These are phyloP conservation scores for Copidosoma aretas DNA, from an alignment of 2,888 invertebrate species.

Conservation along the genomic window DNA sequence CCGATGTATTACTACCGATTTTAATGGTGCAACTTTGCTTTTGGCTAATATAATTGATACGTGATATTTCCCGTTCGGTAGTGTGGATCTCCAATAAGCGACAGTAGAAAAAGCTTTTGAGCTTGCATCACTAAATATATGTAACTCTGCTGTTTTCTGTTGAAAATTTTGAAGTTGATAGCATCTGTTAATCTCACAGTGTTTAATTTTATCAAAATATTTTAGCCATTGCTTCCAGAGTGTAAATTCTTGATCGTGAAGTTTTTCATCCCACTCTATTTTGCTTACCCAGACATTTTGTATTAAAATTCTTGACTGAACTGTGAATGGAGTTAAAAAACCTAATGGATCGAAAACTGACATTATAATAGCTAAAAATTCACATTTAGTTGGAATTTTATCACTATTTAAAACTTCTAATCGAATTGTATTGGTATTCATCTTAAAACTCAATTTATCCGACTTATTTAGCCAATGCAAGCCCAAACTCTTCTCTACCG, in stretches of 20 bases:
- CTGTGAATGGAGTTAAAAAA: conserved; percentile 19
- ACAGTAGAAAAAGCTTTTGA: conserved; percentile 42
- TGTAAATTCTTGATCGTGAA: conserved; percentile 13
- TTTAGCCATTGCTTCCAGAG: conserved; percentile 3
- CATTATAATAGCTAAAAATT: conserved; percentile 41
- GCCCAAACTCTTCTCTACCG: background rate
- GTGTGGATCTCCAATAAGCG: conserved; percentile 36
- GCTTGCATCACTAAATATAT: conserved; percentile 33
- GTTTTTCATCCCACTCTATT: conserved; percentile 37
- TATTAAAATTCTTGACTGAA: conserved; percentile 42
- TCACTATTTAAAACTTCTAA: background rate
- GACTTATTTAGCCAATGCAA: background rate
- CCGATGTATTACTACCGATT: no score
- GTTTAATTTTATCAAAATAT: no score
- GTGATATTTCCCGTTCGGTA: background rate
- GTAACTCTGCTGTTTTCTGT: background rate
- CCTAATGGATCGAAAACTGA: no score
- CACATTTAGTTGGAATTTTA: conserved; percentile 31
- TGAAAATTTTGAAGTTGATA: background rate
- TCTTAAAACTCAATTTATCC: background rate
- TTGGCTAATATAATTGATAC: background rate
- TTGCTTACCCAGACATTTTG: conserved; percentile 41
- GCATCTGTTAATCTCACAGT: conserved; percentile 3
- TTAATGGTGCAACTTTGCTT: background rate
- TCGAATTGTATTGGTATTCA: background rate